Percentiles rank a stretch among this genome's conserved stretches.
Evolutionary conservation across 2,888 invertebrate genomes (phyloP).

Genomic region (Pediacus dermestoides): DNA sequence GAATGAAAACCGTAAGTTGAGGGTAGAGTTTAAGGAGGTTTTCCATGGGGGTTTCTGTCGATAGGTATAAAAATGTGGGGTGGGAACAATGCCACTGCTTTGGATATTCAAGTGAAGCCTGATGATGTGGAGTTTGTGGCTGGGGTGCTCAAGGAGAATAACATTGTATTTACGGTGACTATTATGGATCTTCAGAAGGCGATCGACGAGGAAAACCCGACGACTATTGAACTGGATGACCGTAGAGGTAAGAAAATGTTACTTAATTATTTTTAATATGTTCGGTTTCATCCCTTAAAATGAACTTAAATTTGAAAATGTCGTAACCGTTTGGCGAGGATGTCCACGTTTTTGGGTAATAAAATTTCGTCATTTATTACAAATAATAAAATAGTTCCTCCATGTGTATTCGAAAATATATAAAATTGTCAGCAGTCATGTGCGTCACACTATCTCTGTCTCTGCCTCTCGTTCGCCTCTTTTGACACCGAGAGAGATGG

Average conservation of each 20-base stretch:
- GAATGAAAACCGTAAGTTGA: slow-evolving; percentile 55
- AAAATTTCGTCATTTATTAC: too few species aligned
- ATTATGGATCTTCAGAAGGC: slow-evolving; percentile 75
- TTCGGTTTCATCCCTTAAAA: too few species aligned
- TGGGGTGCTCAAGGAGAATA: slow-evolving; percentile 58
- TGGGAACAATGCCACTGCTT: slow-evolving; percentile 57
- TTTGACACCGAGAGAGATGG: too few species aligned
- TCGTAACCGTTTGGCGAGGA: too few species aligned
- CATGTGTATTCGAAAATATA: too few species aligned
- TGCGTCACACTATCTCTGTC: too few species aligned
- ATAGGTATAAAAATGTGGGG: slow-evolving; percentile 65
- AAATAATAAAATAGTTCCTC: too few species aligned
- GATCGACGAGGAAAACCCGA: slow-evolving; percentile 77
- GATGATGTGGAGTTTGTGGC: slow-evolving; percentile 62
- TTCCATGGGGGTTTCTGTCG: not conserved
- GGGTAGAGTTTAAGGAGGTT: not conserved
- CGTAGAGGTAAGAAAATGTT: slow-evolving; percentile 35
- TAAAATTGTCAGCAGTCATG: too few species aligned
- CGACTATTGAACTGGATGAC: slow-evolving; percentile 64
- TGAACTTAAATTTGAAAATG: too few species aligned
- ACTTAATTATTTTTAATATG: too few species aligned
- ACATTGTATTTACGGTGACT: slow-evolving; percentile 65
- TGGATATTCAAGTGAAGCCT: slow-evolving; percentile 71
- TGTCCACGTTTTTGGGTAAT: too few species aligned
- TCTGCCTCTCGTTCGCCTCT: too few species aligned